These are phyloP conservation scores for Chloroceryle amazona DNA, from an alignment of 2,797 vertebrate species.

Conservation along the genomic window DNA sequence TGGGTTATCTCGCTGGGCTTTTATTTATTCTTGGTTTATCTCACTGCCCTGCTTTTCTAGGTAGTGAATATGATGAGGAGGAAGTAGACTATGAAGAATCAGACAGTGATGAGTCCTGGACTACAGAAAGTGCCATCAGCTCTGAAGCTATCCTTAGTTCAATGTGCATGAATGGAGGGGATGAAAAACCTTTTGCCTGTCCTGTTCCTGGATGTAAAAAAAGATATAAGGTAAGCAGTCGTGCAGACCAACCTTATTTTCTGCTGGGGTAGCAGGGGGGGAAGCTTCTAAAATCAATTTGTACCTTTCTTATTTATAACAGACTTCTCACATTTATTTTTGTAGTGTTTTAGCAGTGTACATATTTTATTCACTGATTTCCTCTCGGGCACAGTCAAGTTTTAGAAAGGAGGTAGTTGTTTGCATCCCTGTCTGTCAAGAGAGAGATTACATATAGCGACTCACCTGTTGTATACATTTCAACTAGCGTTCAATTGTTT, in stretches of 20 bases:
- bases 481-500: neutral
- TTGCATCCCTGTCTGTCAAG: neutral
- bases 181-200: slow-evolving; percentile 98
- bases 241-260: neutral
- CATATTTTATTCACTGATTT: neutral
- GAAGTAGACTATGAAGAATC: slow-evolving; percentile 98
- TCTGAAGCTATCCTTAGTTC: slow-evolving; percentile 98
- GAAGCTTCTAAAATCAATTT: neutral
- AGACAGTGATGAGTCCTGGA: slow-evolving; percentile 99
- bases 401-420: neutral
- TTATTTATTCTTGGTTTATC: slow-evolving; percentile 39
- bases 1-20: neutral
- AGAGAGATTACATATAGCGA: neutral
- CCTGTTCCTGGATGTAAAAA: slow-evolving; percentile 99
- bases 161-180: slow-evolving; percentile 99
- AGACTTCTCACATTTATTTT: neutral
- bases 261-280: too few species aligned
- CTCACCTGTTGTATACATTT: neutral
- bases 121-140: slow-evolving; percentile 98
- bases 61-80: slow-evolving; percentile 98
- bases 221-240: slow-evolving; percentile 92
- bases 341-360: neutral
- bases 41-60: slow-evolving; percentile 74
- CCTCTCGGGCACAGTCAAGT: neutral
- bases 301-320: neutral